phyloP scores from a whole-genome alignment of 2,113 vertebrate species.

The Odocoileus virginianus region DNA sequence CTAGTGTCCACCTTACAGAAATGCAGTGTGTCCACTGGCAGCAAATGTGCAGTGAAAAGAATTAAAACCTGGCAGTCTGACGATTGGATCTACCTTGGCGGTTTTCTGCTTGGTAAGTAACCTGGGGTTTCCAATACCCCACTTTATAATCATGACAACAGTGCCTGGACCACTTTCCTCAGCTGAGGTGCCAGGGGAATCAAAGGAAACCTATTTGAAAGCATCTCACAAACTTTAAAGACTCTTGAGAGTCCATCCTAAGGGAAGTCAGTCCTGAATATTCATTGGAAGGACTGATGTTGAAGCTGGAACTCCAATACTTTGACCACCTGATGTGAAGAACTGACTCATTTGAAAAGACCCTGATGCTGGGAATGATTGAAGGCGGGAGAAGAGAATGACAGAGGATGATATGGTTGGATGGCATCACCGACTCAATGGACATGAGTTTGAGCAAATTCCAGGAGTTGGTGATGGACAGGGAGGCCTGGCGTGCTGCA shows the following conservation, averaged over 20 bases:
- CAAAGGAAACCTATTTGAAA: background rate
- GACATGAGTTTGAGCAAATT: background rate
- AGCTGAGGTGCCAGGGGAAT: background rate
- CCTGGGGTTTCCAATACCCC: too few species aligned
- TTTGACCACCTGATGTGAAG: background rate
- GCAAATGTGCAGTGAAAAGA: background rate
- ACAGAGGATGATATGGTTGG: background rate
- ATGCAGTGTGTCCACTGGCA: too few species aligned
- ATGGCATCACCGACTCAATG: background rate
- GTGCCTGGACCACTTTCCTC: background rate
- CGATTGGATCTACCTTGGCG: background rate
- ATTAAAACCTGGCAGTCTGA: background rate
- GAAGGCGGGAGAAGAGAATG: rapidly evolving
- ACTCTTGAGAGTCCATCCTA: background rate
- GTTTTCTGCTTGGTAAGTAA: background rate
- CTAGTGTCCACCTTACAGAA: background rate
- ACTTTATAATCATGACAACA: background rate
- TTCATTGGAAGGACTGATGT: background rate
- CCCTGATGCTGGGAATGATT: background rate
- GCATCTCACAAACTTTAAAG: background rate
- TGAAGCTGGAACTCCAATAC: background rate
- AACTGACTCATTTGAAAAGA: background rate
- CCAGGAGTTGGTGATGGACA: background rate
- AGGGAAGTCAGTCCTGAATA: background rate
- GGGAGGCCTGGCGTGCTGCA: background rate